Percentiles rank a stretch among this genome's conserved stretches.
Evolutionary conservation across 2,888 invertebrate genomes (phyloP).

Genomic region (Polia nebulosa): DNA sequence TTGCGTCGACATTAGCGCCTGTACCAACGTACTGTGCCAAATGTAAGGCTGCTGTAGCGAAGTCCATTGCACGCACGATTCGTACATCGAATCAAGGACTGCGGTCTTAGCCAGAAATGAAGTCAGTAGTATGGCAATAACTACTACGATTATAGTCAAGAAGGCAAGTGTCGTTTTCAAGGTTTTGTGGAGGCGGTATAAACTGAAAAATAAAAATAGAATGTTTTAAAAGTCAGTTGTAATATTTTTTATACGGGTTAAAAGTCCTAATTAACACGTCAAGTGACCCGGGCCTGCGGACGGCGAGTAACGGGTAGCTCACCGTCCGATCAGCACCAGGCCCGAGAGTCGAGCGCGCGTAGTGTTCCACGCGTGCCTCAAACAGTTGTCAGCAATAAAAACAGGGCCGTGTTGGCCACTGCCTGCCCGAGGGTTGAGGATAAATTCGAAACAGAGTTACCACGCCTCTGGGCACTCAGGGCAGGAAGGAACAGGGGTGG

Average conservation of each 20-base stretch:
- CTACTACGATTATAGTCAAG: conserved; percentile 79
- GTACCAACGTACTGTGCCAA: conserved; percentile 92
- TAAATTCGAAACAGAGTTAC: too few relatives aligned
- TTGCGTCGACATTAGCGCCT: conserved; percentile 92
- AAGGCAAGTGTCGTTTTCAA: conserved; percentile 84
- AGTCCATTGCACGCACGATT: conserved; percentile 85
- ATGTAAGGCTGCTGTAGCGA: conserved; percentile 82
- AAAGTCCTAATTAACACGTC: too few relatives aligned
- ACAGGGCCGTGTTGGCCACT: too few relatives aligned
- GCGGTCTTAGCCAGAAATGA: conserved; percentile 81
- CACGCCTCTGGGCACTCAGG: too few relatives aligned
- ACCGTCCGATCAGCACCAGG: too few relatives aligned
- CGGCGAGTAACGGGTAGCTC: too few relatives aligned
- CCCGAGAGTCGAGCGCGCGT: too few relatives aligned
- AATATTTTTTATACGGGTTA: not conserved
- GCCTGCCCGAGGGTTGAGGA: too few relatives aligned
- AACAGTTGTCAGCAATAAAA: too few relatives aligned
- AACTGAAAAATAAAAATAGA: conserved; percentile 77
- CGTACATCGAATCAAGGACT: conserved; percentile 78
- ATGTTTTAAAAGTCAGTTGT: not conserved
- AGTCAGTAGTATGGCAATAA: conserved; percentile 79
- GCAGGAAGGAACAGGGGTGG: too few relatives aligned
- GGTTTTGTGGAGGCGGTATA: conserved; percentile 89
- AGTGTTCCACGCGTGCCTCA: too few relatives aligned
- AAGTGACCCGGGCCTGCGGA: too few relatives aligned